A percentile compares a stretch with the other conserved stretches of the same genome.
Evolutionary conservation across 2,888 invertebrate species (phyloP).

Genomic region (Eupithecia exiguata): DNA sequence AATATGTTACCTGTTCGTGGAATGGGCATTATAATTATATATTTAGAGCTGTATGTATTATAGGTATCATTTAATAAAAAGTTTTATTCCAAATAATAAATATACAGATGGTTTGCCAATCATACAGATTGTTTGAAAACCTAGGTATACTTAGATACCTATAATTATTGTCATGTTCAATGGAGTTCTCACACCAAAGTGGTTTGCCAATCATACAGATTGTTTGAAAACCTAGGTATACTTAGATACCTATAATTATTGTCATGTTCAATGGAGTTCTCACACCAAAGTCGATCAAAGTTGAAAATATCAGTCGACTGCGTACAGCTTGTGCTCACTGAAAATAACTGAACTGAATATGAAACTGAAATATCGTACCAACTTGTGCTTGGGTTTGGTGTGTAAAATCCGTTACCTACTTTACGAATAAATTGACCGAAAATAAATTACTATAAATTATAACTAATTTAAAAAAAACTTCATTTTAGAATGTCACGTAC

Average conservation of each 20-base stretch:
- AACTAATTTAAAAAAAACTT: neutral
- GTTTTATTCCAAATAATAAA: slow-evolving; percentile 8
- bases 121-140: neutral
- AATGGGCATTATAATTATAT: slow-evolving; percentile 53
- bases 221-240: neutral
- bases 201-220: neutral
- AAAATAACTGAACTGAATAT: neutral
- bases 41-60: slow-evolving; percentile 20
- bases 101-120: neutral
- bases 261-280: neutral
- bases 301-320: neutral
- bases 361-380: neutral
- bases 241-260: neutral
- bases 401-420: too few relatives aligned
- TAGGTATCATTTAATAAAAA: neutral
- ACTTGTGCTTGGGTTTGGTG: neutral
- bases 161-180: neutral
- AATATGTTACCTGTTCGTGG: slow-evolving; percentile 56
- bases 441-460: neutral
- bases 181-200: too few relatives aligned
- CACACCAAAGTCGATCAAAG: neutral
- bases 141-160: neutral
- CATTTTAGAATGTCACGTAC: neutral
- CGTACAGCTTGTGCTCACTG: neutral
- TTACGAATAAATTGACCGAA: neutral